Evolutionary conservation across 35 echinoderm and acorn worm species (phyloP).

Genomic region (Apostichopus californicus): DNA sequence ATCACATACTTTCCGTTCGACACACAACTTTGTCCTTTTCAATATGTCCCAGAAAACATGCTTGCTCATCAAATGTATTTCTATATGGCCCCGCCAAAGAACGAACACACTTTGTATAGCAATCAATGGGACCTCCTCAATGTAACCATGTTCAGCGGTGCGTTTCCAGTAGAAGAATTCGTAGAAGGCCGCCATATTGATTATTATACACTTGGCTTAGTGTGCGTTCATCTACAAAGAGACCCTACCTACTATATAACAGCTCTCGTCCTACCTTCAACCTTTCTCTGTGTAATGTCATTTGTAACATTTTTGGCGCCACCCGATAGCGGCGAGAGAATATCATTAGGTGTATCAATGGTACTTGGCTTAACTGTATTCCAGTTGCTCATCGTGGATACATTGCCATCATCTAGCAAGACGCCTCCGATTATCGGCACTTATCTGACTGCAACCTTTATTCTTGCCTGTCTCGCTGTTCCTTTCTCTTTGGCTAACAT

Average conservation of each 20-base stretch:
- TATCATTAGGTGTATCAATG: constrained; percentile 17
- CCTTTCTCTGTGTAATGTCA: constrained; percentile 13
- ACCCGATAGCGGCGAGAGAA: constrained; percentile 24
- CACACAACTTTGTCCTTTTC: not conserved
- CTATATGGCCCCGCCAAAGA: not conserved
- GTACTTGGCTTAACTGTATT: constrained; percentile 18
- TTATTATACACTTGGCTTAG: not conserved
- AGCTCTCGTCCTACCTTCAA: not conserved
- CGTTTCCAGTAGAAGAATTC: not conserved
- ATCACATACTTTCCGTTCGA: constrained; percentile 32
- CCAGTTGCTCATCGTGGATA: not conserved
- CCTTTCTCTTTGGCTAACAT: not conserved
- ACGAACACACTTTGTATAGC: not conserved
- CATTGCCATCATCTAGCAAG: not conserved
- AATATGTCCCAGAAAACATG: not conserved
- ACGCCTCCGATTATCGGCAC: not conserved
- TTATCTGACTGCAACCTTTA: not conserved
- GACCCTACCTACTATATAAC: not conserved
- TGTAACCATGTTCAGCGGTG: not conserved
- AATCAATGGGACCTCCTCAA: constrained; percentile 2
- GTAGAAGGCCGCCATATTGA: not conserved
- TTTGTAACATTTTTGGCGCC: constrained; percentile 7
- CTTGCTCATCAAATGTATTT: not conserved
- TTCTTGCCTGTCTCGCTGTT: constrained; percentile 16
- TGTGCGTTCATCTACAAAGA: not conserved